Percentiles rank a stretch among this genome's conserved stretches.
Evolutionary conservation across 37 sponge, comb jelly and placozoan species (phyloP).

Genomic region (Cladorhizidae sp.): DNA sequence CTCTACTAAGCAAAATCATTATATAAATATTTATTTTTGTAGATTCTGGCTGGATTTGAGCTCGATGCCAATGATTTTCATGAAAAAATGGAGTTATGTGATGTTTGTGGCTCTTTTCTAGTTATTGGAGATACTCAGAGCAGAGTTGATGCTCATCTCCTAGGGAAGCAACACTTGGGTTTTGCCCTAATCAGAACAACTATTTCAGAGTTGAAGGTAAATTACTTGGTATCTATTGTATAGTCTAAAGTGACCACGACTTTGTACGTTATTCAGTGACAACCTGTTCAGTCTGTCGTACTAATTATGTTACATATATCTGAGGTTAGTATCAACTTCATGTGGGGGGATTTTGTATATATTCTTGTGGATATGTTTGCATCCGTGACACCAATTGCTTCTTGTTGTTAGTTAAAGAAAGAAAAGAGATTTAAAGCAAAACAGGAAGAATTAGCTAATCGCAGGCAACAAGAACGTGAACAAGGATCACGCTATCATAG

Average conservation of each 20-base stretch:
- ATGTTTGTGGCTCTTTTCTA: conserved; percentile 93
- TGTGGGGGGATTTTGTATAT: not conserved
- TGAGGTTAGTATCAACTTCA: conserved; percentile 14
- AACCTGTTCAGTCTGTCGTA: conserved; percentile 2
- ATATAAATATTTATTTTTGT: not conserved
- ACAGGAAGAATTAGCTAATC: not conserved
- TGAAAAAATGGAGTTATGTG: conserved; percentile 97
- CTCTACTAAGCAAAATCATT: not conserved
- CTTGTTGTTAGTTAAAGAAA: conserved; percentile 2
- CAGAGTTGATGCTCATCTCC: conserved; percentile 91
- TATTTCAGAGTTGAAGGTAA: conserved; percentile 83
- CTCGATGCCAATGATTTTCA: conserved; percentile 73
- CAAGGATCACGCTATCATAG: not conserved
- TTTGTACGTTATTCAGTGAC: not conserved
- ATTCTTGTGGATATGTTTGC: not conserved
- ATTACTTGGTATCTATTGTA: not conserved
- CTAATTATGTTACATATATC: not conserved
- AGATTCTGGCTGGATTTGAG: conserved; percentile 76
- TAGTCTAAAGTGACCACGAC: not conserved
- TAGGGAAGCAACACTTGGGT: conserved; percentile 95
- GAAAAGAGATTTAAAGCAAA: not conserved
- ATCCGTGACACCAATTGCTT: not conserved
- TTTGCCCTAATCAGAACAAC: conserved; percentile 77
- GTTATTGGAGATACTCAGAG: conserved; percentile 92
- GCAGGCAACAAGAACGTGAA: not conserved